Conservation (phyloP, 2,797 vertebrate genomes). For the Florisuga fusca region DNA sequence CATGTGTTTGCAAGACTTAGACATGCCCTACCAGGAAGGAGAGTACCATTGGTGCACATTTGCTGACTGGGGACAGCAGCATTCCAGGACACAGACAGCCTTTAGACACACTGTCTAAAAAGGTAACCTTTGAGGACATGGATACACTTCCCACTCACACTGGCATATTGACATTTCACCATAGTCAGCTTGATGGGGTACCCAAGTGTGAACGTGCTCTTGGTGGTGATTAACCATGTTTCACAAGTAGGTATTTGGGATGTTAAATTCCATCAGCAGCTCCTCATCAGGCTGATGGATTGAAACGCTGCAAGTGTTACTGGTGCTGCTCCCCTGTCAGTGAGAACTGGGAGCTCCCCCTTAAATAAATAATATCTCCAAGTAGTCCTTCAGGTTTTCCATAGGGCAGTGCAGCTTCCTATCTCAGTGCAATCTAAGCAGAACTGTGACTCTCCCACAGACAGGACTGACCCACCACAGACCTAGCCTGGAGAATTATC, state of each 20-base stretch:
- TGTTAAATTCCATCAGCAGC: not conserved
- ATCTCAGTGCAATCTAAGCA: rapidly evolving
- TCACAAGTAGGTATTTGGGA: not conserved
- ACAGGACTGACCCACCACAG: not conserved
- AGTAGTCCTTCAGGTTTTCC: not conserved
- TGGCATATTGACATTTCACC: not conserved
- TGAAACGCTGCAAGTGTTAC: not conserved
- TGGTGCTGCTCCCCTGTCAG: not conserved
- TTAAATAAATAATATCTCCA: not conserved
- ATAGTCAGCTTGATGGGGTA: not conserved
- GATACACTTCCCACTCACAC: not conserved
- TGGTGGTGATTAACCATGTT: not conserved
- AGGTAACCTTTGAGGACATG: not conserved
- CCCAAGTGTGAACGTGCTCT: not conserved
- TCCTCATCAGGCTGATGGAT: not conserved
- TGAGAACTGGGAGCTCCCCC: not conserved
- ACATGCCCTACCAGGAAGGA: not conserved
- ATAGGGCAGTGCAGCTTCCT: rapidly evolving
- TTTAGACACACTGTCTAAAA: not conserved
- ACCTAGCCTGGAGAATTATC: not conserved
- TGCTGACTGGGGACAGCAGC: not conserved
- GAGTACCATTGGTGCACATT: rapidly evolving
- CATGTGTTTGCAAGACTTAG: not conserved
- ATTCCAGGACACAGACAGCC: not conserved
- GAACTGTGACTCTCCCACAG: not conserved